Percentiles rank a stretch among this genome's conserved stretches.
phyloP scores from a whole-genome alignment of 2,113 vertebrate genomes.

The Sphaerodactylus townsendi region DNA sequence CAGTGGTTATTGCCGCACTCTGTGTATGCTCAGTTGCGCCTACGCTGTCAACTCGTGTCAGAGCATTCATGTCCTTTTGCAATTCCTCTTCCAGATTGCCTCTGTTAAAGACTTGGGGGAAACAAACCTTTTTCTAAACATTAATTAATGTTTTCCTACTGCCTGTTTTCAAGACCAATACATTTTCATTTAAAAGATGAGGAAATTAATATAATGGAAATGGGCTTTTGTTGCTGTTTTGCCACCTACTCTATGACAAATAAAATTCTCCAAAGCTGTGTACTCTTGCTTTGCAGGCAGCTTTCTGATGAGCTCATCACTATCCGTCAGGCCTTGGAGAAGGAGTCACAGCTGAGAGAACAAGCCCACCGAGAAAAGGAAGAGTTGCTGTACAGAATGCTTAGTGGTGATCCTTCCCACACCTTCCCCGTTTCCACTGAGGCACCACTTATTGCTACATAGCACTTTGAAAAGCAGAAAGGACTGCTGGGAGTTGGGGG shows the following conservation, averaged over 20 bases:
- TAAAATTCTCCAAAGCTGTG: accelerated
- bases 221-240: not conserved
- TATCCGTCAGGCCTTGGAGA: slow-evolving; percentile 80
- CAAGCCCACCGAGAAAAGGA: slow-evolving; percentile 86
- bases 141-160: too few species aligned
- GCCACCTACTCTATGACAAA: too few species aligned
- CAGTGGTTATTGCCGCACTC: too few species aligned
- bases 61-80: too few species aligned
- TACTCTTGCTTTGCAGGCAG: slow-evolving; percentile 73
- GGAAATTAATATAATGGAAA: not conserved
- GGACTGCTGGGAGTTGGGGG: not conserved
- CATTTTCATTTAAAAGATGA: not conserved
- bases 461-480: accelerated
- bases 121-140: not conserved
- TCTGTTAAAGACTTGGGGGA: not conserved
- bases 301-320: slow-evolving; percentile 83
- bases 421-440: slow-evolving; percentile 67
- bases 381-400: slow-evolving; percentile 85
- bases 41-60: too few species aligned
- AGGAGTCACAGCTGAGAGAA: slow-evolving; percentile 75
- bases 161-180: not conserved
- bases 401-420: slow-evolving; percentile 69
- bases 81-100: not conserved
- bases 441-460: slow-evolving; percentile 71
- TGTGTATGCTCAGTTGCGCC: too few species aligned